Evolutionary conservation across 1,140 invertebrate species (phyloP), one percentile per base, ranked within the genome.

Genomic region (Lepidurus couesii): DNA sequence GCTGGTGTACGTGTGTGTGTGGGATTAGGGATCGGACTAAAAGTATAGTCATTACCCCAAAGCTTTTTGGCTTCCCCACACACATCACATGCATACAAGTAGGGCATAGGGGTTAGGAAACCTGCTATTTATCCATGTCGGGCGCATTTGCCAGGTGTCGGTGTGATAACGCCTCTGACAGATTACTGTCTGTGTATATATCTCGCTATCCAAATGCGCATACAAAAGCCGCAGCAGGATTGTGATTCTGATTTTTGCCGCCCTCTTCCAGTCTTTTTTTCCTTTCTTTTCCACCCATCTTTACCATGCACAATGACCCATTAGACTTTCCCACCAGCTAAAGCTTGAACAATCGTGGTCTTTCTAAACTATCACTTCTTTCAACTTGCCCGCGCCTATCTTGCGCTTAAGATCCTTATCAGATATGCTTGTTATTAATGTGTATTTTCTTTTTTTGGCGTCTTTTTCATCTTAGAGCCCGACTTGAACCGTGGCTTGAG

Each of bases 261-360:
- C 53, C 34, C 34, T 34, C 34, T 34, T 34, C 34, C 34, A 34
- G 34, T 34, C 34, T 34, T 34, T 34, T 34, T 34, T 34, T 4
- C 34, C 3, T 34, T 65, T 65, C 21, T n/a, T 16, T 65, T 65
- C 21, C 8, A 7, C 21, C 3, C 53, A 21, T 21, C 53, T 65
- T 65, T 65, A 13, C 21, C n/a, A 65, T 65, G 53, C 21, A 65
- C 53, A 65, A 65, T 65, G 53, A 65, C 53, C 53, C 13, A 65
- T 65, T 65, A 65, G 53, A 65, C 21, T 65, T 65, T n/a, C 9
- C 53, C 53, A 16, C 16, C 16, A 65, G 78, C 82, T 8, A 73
- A 75, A n/a, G 78, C 79, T 10, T 79, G 84, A 21, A 75, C 81
- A 10, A 65, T 76, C 75, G 77, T 26, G 26, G 45, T n/a, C 21